Percentiles rank a stretch among this genome's conserved stretches.
These are phyloP conservation scores for Spilogale gracilis DNA, from an alignment of 2,113 vertebrate species.

Conservation along the genomic window DNA sequence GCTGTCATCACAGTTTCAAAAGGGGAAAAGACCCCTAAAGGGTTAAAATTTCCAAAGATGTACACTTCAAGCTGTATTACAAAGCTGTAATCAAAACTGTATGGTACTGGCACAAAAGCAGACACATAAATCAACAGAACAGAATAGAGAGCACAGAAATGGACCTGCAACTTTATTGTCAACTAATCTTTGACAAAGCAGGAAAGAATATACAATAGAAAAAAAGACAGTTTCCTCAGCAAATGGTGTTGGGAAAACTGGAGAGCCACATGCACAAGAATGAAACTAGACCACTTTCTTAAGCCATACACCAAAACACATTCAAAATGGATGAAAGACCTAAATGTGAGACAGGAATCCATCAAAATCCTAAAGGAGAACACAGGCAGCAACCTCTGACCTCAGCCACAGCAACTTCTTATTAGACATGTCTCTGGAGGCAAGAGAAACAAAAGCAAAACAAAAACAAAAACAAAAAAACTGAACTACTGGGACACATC, in stretches of 20 bases:
- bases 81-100: neutral
- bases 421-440: neutral
- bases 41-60: neutral
- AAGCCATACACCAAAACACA: neutral
- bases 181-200: neutral
- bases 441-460: neutral
- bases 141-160: neutral
- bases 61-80: neutral
- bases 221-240: neutral
- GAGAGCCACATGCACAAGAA: too few relatives aligned
- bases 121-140: neutral
- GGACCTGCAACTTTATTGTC: neutral
- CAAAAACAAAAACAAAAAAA: neutral
- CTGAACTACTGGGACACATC: neutral
- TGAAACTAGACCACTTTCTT: too few relatives aligned
- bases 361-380: neutral
- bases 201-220: neutral
- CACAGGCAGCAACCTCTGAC: neutral
- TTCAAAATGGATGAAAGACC: neutral
- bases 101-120: neutral
- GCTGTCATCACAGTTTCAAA: neutral
- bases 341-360: neutral
- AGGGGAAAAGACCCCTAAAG: neutral
- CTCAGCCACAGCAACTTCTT: neutral
- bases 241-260: neutral